These are phyloP conservation scores for Corythornis madagascariensis DNA, from an alignment of 2,113 vertebrate genomes.

Conservation along the genomic window DNA sequence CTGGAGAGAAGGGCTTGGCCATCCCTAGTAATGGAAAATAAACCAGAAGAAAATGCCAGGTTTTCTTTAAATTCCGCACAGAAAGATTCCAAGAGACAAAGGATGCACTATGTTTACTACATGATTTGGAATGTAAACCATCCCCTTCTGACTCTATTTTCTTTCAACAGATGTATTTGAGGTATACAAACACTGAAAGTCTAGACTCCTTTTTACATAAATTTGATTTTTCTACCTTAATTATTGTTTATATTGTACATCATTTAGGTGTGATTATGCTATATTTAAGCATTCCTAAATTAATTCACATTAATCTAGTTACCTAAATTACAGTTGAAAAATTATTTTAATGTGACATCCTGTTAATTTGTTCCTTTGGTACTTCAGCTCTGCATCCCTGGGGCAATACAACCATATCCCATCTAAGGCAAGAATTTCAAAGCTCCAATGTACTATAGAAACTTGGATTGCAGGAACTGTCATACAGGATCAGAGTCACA, in stretches of 20 bases:
- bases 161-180: constrained; percentile 10
- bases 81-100: background rate
- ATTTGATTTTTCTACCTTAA: constrained; percentile 64
- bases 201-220: constrained; percentile 55
- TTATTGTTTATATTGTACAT: constrained; percentile 66
- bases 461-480: background rate
- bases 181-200: constrained; percentile 14
- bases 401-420: constrained; percentile 45
- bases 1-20: background rate
- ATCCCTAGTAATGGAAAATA: background rate
- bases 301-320: constrained; percentile 73
- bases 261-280: constrained; percentile 64
- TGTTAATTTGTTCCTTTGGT: constrained; percentile 69
- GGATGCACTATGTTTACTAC: background rate
- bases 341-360: constrained; percentile 72
- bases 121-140: background rate
- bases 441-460: background rate
- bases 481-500: background rate
- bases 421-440: constrained; percentile 20
- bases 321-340: constrained; percentile 71
- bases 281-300: constrained; percentile 71
- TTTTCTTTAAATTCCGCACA: background rate
- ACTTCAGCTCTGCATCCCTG: constrained; percentile 35
- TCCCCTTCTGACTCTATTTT: background rate
- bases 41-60: background rate